Evolutionary conservation across 2,797 vertebrate genomes (phyloP).

Genomic region (Heteromormyrus szaboi): DNA sequence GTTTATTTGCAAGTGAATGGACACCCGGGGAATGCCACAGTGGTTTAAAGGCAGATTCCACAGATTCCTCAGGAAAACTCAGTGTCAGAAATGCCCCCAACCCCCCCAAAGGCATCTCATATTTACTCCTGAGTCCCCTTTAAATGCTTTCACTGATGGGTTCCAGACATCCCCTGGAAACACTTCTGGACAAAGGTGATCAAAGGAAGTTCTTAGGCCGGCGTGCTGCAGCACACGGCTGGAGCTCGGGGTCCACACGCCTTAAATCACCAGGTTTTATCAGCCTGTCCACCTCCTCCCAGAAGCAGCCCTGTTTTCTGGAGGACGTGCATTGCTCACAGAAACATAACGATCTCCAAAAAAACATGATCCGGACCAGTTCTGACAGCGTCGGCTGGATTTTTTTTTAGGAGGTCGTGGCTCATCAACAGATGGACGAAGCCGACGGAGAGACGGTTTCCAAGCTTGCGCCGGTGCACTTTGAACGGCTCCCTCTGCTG

Average conservation of each 20-base stretch:
- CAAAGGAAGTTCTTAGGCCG: background rate
- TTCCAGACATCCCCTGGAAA: background rate
- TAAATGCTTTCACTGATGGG: background rate
- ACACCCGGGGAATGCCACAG: background rate
- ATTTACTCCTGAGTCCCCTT: background rate
- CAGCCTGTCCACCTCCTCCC: background rate
- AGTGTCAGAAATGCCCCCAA: background rate
- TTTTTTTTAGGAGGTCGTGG: background rate
- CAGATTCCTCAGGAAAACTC: background rate
- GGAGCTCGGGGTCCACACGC: background rate
- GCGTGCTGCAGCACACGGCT: background rate
- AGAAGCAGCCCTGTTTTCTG: background rate
- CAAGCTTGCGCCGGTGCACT: background rate
- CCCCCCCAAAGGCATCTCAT: background rate
- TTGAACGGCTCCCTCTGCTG: background rate
- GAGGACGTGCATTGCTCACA: background rate
- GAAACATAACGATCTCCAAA: background rate
- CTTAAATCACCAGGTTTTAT: constrained; percentile 6
- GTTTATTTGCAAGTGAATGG: background rate
- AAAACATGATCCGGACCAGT: background rate
- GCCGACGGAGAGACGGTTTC: background rate
- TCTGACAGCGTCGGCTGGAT: background rate
- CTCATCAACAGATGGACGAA: background rate
- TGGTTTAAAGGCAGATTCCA: background rate
- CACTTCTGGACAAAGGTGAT: constrained; percentile 7